A percentile compares a stretch with the other conserved stretches of the same genome.
Evolutionary conservation across 2,888 invertebrate genomes (phyloP).

Genomic region (Polyploca ridens): DNA sequence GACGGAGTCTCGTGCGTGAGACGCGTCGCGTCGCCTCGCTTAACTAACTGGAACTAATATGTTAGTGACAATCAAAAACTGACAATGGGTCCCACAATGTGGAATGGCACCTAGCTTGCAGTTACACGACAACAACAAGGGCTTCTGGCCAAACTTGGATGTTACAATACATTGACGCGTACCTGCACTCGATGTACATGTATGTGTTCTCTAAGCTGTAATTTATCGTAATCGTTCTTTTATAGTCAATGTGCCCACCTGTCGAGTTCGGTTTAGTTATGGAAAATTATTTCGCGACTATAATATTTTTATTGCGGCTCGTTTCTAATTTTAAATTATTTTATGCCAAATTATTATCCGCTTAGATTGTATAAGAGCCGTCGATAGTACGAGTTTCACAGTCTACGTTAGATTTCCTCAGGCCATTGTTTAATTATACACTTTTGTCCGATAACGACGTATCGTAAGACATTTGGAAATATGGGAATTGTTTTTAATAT

Average conservation of each 20-base stretch:
- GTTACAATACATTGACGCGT: slow-evolving; percentile 38
- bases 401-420: slow-evolving; percentile 15
- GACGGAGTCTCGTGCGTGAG: not conserved
- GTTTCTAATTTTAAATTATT: slow-evolving; percentile 11
- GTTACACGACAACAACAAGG: slow-evolving; percentile 34
- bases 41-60: slow-evolving; percentile 20
- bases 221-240: slow-evolving; percentile 55
- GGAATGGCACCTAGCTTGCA: slow-evolving; percentile 20
- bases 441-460: not conserved
- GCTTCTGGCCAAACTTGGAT: slow-evolving; percentile 45
- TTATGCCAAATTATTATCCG: slow-evolving; percentile 25
- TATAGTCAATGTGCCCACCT: slow-evolving; percentile 80
- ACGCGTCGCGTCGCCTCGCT: not conserved
- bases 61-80: slow-evolving; percentile 30
- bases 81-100: not conserved
- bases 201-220: slow-evolving; percentile 50
- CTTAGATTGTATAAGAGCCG: slow-evolving; percentile 9
- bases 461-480: slow-evolving; percentile 16
- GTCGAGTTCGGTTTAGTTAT: slow-evolving; percentile 60
- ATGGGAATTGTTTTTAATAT: slow-evolving; percentile 49
- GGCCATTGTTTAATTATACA: slow-evolving; percentile 16
- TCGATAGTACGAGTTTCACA: slow-evolving; percentile 10
- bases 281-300: slow-evolving; percentile 23
- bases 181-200: slow-evolving; percentile 44
- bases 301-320: slow-evolving; percentile 4